Evolutionary conservation across 1,140 invertebrate species (phyloP).

Genomic region (Nephotettix cincticeps): DNA sequence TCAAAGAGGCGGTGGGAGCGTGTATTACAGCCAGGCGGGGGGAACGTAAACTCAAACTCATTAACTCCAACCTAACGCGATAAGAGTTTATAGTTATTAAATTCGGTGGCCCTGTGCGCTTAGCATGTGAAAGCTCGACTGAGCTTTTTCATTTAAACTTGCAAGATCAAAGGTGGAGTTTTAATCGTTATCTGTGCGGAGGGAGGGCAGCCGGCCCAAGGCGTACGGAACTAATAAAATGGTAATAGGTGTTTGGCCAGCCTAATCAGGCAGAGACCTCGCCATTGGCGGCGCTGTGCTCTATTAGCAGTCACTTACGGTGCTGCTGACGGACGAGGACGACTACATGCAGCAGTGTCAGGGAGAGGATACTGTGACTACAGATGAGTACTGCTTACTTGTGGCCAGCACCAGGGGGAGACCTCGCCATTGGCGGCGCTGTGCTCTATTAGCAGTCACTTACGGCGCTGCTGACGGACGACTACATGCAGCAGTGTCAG

Average conservation of each 20-base stretch:
- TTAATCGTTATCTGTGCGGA: not conserved
- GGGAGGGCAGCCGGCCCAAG: not conserved
- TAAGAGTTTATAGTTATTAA: conserved; percentile 13
- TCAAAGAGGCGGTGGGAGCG: not conserved
- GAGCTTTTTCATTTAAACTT: conserved; percentile 9
- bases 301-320: too few relatives aligned
- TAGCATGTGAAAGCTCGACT: not conserved
- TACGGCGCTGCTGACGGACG: too few relatives aligned
- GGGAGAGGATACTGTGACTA: too few relatives aligned
- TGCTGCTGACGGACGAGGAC: too few relatives aligned
- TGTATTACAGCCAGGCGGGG: not conserved
- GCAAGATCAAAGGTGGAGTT: conserved; percentile 6
- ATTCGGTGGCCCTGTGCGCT: not conserved
- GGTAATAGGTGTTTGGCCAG: not conserved
- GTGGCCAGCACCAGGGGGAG: too few relatives aligned
- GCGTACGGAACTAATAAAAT: conserved; percentile 7
- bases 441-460: too few relatives aligned
- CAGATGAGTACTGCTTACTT: too few relatives aligned
- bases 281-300: too few relatives aligned
- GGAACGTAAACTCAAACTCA: not conserved
- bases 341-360: too few relatives aligned
- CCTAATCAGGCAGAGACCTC: not conserved
- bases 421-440: too few relatives aligned
- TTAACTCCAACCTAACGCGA: not conserved
- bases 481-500: too few relatives aligned